Evolutionary conservation across 2,888 invertebrate genomes (phyloP).

Genomic region (Cataglyphis cursor): DNA sequence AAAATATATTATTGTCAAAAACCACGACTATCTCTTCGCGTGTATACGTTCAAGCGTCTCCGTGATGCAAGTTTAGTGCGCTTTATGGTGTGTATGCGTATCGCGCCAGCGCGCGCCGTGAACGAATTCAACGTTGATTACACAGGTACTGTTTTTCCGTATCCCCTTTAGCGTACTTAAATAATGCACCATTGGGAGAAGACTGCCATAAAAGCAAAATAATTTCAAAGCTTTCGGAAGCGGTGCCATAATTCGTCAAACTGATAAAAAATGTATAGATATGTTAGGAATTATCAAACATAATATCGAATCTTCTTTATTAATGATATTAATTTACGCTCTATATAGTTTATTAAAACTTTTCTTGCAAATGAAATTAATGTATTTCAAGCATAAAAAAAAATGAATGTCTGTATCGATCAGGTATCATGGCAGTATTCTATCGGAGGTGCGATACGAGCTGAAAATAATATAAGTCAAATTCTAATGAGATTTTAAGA

Average conservation of each 20-base stretch:
- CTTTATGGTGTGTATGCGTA: neutral
- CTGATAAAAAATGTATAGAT: neutral
- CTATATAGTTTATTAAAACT: neutral
- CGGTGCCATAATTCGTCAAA: neutral
- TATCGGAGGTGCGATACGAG: slow-evolving; percentile 8
- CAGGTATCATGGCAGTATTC: neutral
- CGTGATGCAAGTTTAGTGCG: slow-evolving; percentile 8
- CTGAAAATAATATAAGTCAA: slow-evolving; percentile 22
- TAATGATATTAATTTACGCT: neutral
- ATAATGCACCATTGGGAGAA: neutral
- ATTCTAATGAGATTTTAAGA: slow-evolving; percentile 11
- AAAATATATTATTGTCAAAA: slow-evolving; percentile 57
- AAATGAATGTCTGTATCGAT: neutral
- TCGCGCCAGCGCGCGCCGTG: neutral
- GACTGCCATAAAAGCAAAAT: neutral
- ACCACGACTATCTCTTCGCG: slow-evolving; percentile 20
- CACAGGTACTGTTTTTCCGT: neutral
- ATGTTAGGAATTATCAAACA: neutral
- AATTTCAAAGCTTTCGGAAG: neutral
- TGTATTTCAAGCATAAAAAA: neutral
- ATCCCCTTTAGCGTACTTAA: neutral
- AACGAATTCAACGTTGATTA: neutral
- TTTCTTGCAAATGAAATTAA: neutral
- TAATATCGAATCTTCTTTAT: neutral
- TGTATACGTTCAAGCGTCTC: neutral